Percentiles rank a stretch among this genome's conserved stretches.
phyloP scores from a whole-genome alignment of 2,888 invertebrate genomes.

The Leptogaster cylindrica region DNA sequence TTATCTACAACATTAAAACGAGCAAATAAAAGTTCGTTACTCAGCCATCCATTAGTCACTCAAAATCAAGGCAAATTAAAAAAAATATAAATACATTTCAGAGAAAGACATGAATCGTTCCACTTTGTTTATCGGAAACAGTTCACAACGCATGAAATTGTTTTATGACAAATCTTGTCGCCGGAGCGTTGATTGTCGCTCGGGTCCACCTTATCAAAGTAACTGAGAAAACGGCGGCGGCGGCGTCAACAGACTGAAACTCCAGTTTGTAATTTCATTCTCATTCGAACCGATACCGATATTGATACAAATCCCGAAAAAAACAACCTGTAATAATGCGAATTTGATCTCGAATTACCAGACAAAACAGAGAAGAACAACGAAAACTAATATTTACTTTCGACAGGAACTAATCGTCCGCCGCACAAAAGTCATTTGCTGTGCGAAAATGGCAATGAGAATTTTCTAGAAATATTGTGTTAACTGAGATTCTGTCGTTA shows the following conservation, averaged over 20 bases:
- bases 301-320: neutral
- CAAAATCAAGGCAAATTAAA: neutral
- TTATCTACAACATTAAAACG: no score
- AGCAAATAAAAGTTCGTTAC: no score
- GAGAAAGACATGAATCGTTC: neutral
- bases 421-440: conserved; percentile 15
- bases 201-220: conserved; percentile 7
- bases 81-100: neutral
- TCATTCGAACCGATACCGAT: neutral
- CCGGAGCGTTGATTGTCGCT: neutral
- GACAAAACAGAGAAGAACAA: conserved; percentile 3
- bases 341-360: conserved; percentile 16
- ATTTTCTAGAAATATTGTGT: no score
- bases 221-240: neutral
- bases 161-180: conserved; percentile 15
- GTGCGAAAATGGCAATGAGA: conserved; percentile 21
- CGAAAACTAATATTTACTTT: conserved; percentile 31
- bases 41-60: no score
- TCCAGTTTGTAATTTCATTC: neutral
- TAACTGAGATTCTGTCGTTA: conserved; percentile 3
- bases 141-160: conserved; percentile 10
- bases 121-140: conserved; percentile 18
- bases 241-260: neutral
- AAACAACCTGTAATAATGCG: conserved; percentile 1
- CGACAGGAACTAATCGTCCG: conserved; percentile 27